Base-by-base conservation (phyloP, 1,140 invertebrate species). In the Apis cerana region DNA sequence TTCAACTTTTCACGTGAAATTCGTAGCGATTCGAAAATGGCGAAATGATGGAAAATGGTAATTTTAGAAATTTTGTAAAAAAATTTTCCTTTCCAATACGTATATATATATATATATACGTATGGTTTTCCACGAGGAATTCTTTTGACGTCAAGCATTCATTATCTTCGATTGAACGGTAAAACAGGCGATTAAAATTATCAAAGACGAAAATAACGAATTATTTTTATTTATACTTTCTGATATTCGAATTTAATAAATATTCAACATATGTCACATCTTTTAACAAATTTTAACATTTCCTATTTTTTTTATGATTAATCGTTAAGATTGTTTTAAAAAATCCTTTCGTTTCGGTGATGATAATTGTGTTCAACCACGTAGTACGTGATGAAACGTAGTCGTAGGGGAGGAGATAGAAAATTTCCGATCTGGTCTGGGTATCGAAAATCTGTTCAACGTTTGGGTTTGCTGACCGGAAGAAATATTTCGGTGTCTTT, bases 361-460 rank as follows among this genome's bases (percentile, higher is more conserved):
- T 33, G 15, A 54, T 77, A 67, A 77, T 77, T 52, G 67, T 27
- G 12, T 17, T 1, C 27, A 21, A 33, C 5, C 50, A 56, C 33
- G 33, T 21, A 19, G 27, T 23, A 13, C 15, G 27, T 33, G 33
- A 33, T 33, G 3, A 43, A 43, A 43, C 33, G 33, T 43, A 7
- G 33, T 43, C 5, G 4, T 0, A 43, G 4, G 2, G 33, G 0
- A 33, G 4, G 0, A 43, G 33, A 43, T 56, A 59, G 10, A 52
- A 21, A 69, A 75, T 82, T 77, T 77, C 80, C 80, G 21, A 27
- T 33, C 33, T 52, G 68, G 80, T 83, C 43, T 9, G 54, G 77
- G 64, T 77, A 83, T 83, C 59, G 75, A 79, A 85, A 71, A 70
- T 75, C 80, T 79, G 23, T 76, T 80, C 70, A n/a, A 79, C 56